Evolutionary conservation across 2,797 vertebrate species (phyloP).

Genomic region (Acanthurus lineatus): DNA sequence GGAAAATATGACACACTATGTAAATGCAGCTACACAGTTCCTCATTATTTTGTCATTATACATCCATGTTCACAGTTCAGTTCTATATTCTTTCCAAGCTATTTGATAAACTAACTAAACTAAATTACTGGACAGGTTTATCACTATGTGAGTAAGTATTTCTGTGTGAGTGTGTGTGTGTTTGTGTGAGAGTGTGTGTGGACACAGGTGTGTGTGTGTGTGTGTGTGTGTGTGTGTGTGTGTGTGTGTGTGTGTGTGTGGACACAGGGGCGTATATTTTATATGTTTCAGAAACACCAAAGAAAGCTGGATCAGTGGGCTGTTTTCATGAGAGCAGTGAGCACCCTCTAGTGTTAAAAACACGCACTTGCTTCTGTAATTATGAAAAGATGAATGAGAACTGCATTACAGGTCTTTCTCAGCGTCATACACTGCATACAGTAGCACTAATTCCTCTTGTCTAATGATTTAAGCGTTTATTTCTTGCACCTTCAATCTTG

Average conservation of each 20-base stretch:
- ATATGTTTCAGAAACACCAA: slow-evolving; percentile 25
- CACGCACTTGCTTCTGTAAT: not conserved
- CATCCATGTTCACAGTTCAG: not conserved
- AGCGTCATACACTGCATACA: slow-evolving; percentile 22
- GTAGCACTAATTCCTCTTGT: slow-evolving; percentile 33
- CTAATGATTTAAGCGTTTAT: slow-evolving; percentile 26
- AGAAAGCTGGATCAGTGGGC: not conserved
- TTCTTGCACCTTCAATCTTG: not conserved
- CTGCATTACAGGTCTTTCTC: slow-evolving; percentile 12
- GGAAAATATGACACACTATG: not conserved
- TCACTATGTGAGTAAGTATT: not conserved
- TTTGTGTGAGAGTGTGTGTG: not conserved
- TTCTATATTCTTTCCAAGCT: not conserved
- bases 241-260: not conserved
- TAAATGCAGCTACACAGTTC: not conserved
- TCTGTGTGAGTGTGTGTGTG: not conserved
- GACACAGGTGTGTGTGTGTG: not conserved
- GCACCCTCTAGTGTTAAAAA: slow-evolving; percentile 74
- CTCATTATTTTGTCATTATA: not conserved
- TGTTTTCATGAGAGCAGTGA: slow-evolving; percentile 51
- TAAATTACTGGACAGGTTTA: not conserved
- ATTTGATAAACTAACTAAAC: not conserved
- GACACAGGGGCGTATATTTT: not conserved
- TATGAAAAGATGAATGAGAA: slow-evolving; percentile 24
- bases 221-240: not conserved